Evolutionary conservation across 35 echinoderm and acorn worm genomes (phyloP).

Genomic region (Antedon bifida): DNA sequence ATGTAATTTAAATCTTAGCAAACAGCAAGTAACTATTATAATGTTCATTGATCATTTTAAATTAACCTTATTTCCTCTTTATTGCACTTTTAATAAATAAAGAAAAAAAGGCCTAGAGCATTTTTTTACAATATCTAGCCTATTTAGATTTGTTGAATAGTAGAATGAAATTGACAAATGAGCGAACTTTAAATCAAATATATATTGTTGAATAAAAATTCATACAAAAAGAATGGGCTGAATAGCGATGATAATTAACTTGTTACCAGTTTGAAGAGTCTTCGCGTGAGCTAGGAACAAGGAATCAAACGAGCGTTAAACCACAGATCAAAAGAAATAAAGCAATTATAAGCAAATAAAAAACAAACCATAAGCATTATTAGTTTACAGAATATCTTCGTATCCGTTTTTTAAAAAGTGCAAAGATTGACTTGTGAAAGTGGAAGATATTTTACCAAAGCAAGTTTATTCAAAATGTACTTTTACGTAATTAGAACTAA

Average conservation of each 20-base stretch:
- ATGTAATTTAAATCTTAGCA: too few species aligned
- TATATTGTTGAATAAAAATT: background rate
- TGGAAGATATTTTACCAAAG: too few species aligned
- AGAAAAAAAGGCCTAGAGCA: too few species aligned
- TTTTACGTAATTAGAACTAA: too few species aligned
- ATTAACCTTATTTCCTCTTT: background rate
- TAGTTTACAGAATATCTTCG: too few species aligned
- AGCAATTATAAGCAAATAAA: background rate
- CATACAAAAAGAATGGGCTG: background rate
- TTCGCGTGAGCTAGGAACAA: background rate
- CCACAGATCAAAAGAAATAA: background rate
- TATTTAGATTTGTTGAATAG: background rate
- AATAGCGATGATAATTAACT: background rate
- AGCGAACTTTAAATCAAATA: background rate
- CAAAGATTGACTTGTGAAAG: too few species aligned
- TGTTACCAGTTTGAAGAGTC: background rate
- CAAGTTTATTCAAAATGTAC: too few species aligned
- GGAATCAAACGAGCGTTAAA: background rate
- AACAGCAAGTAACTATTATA: too few species aligned
- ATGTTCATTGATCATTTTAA: background rate
- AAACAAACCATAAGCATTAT: too few species aligned
- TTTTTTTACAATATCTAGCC: background rate
- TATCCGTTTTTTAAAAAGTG: too few species aligned
- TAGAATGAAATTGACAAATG: background rate
- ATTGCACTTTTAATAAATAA: background rate